Conservation (phyloP, 2,113 vertebrate genomes). For the Thunnus thynnus region DNA sequence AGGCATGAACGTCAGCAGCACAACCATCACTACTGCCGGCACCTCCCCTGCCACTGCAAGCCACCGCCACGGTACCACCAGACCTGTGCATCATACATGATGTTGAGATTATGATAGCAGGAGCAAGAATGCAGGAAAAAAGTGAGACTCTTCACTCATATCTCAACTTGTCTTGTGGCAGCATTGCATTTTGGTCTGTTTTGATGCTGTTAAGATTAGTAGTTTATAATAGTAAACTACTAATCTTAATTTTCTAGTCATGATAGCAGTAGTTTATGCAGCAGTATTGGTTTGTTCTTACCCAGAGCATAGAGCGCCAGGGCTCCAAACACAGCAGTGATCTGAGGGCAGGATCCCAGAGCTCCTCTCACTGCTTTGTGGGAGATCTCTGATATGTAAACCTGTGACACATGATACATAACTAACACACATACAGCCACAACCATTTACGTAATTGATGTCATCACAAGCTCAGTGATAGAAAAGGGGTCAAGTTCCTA, state of each 20-base stretch:
- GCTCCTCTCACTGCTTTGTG: constrained; percentile 89
- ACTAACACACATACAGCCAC: neutral
- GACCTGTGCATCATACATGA: constrained; percentile 77
- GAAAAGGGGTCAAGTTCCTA: no score
- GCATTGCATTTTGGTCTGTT: neutral
- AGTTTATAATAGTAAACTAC: no score
- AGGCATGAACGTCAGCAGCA: constrained; percentile 92
- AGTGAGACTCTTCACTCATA: no score
- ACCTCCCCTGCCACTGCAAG: constrained; percentile 90
- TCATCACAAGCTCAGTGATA: no score
- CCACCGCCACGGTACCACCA: constrained; percentile 93
- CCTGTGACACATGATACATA: constrained; percentile 80
- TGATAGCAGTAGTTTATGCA: neutral
- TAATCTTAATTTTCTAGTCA: no score
- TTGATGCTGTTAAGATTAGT: no score
- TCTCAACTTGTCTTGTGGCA: no score
- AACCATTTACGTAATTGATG: no score
- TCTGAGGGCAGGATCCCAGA: constrained; percentile 93
- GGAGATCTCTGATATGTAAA: constrained; percentile 96
- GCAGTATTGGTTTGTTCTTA: constrained; percentile 67
- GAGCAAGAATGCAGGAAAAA: no score
- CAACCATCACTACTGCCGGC: constrained; percentile 87
- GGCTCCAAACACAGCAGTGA: constrained; percentile 93
- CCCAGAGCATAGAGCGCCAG: constrained; percentile 90
- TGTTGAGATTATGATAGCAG: neutral